Evolutionary conservation across 2,797 vertebrate genomes (phyloP).

Genomic region (Diceros bicornis): DNA sequence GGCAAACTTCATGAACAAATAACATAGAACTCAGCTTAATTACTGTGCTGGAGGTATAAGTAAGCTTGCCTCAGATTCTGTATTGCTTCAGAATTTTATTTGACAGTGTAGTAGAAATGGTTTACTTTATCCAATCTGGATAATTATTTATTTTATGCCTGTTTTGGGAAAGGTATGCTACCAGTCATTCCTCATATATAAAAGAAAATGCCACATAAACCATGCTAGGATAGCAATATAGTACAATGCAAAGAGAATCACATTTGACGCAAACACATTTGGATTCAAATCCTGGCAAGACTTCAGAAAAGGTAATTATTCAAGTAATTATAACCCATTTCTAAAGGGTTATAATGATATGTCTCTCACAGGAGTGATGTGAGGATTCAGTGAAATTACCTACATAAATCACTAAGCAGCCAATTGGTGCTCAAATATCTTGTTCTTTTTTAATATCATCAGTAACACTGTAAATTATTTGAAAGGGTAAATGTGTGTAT

Average conservation of each 20-base stretch:
- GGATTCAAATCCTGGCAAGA: conserved; percentile 23
- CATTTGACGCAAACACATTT: conserved; percentile 43
- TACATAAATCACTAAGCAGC: conserved; percentile 35
- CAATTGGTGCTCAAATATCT: conserved; percentile 16
- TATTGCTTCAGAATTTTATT: conserved; percentile 63
- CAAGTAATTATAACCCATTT: conserved; percentile 53
- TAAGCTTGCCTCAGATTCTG: not conserved
- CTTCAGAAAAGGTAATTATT: conserved; percentile 65
- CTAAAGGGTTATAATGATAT: conserved; percentile 43
- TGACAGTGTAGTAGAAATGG: conserved; percentile 37
- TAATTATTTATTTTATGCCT: conserved; percentile 39
- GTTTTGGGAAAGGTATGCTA: conserved; percentile 19
- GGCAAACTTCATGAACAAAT: conserved; percentile 4
- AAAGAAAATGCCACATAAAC: conserved; percentile 8
- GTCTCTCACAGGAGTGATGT: not conserved
- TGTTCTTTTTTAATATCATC: conserved; percentile 56
- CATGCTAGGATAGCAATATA: not conserved
- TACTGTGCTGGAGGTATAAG: not conserved
- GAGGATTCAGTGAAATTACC: conserved; percentile 25
- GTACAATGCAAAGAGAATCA: not conserved
- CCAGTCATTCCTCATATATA: conserved; percentile 38
- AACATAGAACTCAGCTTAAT: conserved; percentile 36
- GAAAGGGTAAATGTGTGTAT: not conserved
- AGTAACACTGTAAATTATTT: conserved; percentile 31
- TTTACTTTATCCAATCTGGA: conserved; percentile 28